Percentiles rank a stretch among this genome's conserved stretches.
phyloP scores from a whole-genome alignment of 2,888 invertebrate species.

The Metacarcinus magister region DNA sequence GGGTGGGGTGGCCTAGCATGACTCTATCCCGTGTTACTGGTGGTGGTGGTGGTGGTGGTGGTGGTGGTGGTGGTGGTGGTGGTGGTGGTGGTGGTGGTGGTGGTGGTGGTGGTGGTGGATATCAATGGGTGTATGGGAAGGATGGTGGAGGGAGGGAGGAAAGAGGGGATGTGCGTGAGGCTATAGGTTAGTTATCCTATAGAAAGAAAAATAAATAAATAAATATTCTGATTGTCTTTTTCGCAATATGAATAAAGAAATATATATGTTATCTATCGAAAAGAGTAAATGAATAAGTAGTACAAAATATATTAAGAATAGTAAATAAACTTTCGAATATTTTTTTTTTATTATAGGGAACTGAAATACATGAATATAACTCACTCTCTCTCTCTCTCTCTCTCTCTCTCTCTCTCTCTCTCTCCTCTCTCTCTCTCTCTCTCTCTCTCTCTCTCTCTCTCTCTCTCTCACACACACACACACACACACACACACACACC shows the following conservation, averaged over 20 bases:
- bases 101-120: too few relatives aligned
- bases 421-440: constrained; percentile 4
- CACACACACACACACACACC: not conserved
- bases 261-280: not conserved
- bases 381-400: not conserved
- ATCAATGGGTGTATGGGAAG: not conserved
- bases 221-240: not conserved
- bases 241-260: not conserved
- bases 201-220: not conserved
- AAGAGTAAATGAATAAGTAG: not conserved
- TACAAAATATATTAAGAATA: too few relatives aligned
- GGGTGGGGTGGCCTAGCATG: not conserved
- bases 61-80: not conserved
- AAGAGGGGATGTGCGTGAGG: not conserved
- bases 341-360: too few relatives aligned
- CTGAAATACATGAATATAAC: not conserved
- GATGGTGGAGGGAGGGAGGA: not conserved
- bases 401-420: constrained; percentile 31
- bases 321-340: too few relatives aligned
- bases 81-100: too few relatives aligned
- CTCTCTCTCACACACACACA: not conserved
- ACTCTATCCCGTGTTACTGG: not conserved
- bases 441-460: not conserved
- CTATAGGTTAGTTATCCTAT: not conserved
- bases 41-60: constrained; percentile 11